Base-by-base conservation (phyloP, 1,140 invertebrate species). In the Battus philenor region DNA sequence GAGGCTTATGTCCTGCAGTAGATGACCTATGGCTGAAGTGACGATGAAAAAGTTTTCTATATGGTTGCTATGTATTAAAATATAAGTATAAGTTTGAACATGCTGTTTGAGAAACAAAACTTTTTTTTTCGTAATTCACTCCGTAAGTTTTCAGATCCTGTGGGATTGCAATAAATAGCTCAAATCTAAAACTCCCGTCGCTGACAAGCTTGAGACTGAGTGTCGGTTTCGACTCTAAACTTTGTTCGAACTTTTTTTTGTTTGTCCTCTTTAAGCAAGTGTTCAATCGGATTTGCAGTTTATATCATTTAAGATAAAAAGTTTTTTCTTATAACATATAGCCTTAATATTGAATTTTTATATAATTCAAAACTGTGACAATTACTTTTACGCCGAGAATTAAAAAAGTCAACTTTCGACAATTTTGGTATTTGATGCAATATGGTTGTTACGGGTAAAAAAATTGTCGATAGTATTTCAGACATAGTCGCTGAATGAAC, bases 141-240 rank as follows among this genome's bases (percentile, higher is more conserved):
- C 56, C 75, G 73, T 79, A 79, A 79, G 79, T 77, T 81, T 64
- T 50, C 55, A 61, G 55, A 71, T 77, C 67, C 63, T 58, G 44
- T 47, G 59, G 75, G 75, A 77, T 77, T 48, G 71, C 68, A 79
- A 81, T 79, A 81, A 81, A 81, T 81, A 81, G 68, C 54, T 62
- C 59, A 77, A 81, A 81, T 81, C 75, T 68, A 59, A 68, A 77
- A 81, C 66, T 80, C 74, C 54, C 64, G 65, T 64, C 65, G 68
- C 67, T 68, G 77, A 77, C 67, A 70, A 55, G 47, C 58, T 56
- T 54, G 68, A 81, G 72, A 75, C 63, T 81, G 70, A 69, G 65
- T 54, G 47, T 48, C 50, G 50, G 50, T 54, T 67, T 57, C 49
- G 38, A 8, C 29, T 54, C 54, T 41, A 54, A 46, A 29, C 50